Base-by-base conservation (phyloP, 92 coral and sea anemone genomes). In the Muricea muricata region DNA sequence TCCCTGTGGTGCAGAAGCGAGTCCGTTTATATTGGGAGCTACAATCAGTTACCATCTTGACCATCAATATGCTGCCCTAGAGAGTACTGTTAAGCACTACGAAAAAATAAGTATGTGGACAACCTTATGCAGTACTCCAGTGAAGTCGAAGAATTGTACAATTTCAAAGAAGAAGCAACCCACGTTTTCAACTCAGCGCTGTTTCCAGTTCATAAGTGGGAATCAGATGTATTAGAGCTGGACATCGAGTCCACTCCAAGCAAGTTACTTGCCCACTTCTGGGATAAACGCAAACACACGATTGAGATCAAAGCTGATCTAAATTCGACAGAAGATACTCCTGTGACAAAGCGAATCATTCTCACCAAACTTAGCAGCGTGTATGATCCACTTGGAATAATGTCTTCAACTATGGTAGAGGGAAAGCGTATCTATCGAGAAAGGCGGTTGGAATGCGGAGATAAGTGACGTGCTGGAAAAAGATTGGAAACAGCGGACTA, bases 91-190 rank as follows among this genome's bases (percentile, higher is more conserved):
- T n/a, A n/a, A n/a, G n/a, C n/a, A n/a, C n/a, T n/a, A 21, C 41
- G 42, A 26, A 20, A 58, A 56, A 65, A 78, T 67, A 85, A 84
- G 39, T 85, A 85, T 79, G 89, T 85, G 52, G 85, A 78, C 74
- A 85, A 85, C 70, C 89, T 85, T 71, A 85, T 85, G 89, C 79
- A 85, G 45, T 65, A 78, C 65, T 70, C 65, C 46, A 52, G 39
- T 17, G 56, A 46, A 14, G 39, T 63, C 1, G 70, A 65, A 65
- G 85, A 85, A 21, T 47, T 85, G 47, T 42, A 76, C 54, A 46
- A 29, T 29, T 76, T 85, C 76, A 61, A 76, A 35, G 82, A 76
- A 85, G 78, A 85, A 52, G 84, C 76, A 35, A 85, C 55, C 24
- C 67, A 47, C 50, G 33, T 76, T 25, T 29, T 76, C 29, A 58